These are phyloP conservation scores for Ianthella basta DNA, from an alignment of 37 sponge, comb jelly and placozoan genomes.

Conservation along the genomic window DNA sequence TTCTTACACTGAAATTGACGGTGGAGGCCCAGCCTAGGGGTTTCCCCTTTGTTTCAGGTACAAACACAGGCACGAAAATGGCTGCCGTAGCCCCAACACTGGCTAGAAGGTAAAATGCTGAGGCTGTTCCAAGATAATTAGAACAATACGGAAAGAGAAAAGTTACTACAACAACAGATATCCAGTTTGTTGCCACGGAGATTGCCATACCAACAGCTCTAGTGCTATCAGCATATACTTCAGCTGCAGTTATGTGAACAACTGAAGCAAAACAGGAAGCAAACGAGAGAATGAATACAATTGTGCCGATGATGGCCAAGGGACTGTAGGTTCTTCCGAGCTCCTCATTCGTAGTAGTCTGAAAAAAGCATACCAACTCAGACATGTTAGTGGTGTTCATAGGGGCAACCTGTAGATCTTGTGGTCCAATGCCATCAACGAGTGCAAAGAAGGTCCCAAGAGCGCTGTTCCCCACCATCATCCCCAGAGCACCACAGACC, in stretches of 20 bases:
- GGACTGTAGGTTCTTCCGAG: too few relatives aligned
- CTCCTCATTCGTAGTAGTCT: too few relatives aligned
- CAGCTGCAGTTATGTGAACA: constrained; percentile 45
- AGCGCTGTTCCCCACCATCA: constrained; percentile 8
- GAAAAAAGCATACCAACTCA: too few relatives aligned
- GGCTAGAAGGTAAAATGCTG: constrained; percentile 29
- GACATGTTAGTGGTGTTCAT: too few relatives aligned
- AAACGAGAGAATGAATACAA: constrained; percentile 41
- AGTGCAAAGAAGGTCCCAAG: not conserved
- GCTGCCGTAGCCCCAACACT: constrained; percentile 19
- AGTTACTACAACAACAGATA: constrained; percentile 12
- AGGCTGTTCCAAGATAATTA: constrained; percentile 10
- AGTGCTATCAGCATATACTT: constrained; percentile 27
- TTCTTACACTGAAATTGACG: not conserved
- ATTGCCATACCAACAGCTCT: constrained; percentile 40
- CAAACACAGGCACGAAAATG: constrained; percentile 48
- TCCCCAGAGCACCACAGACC: constrained; percentile 4
- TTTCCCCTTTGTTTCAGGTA: constrained; percentile 69
- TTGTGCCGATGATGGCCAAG: too few relatives aligned
- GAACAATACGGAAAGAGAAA: constrained; percentile 10
- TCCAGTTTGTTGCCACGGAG: constrained; percentile 26
- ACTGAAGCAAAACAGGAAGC: constrained; percentile 59
- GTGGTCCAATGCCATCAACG: not conserved
- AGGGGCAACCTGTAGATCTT: too few relatives aligned
- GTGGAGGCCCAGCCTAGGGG: constrained; percentile 45